Percentiles rank a stretch among this genome's conserved stretches.
Conservation (phyloP, 2,888 invertebrate genomes). For the Lymantria monacha region DNA sequence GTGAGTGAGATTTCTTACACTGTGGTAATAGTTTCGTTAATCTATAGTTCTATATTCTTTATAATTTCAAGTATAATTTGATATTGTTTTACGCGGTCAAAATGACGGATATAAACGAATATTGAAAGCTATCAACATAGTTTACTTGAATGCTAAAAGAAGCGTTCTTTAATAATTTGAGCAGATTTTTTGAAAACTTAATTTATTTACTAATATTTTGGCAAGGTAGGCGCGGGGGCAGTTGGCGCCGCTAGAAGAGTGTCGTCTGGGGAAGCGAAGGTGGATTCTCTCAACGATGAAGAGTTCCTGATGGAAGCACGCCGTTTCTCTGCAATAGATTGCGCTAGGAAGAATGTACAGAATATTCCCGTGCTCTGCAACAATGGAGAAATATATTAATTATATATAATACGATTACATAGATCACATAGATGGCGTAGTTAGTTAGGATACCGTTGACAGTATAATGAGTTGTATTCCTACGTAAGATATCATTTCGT, state of each 20-base stretch:
- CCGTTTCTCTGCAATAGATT: constrained; percentile 71
- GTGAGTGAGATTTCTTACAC: too few species aligned
- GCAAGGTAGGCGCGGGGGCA: constrained; percentile 66
- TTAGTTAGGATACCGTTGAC: too few species aligned
- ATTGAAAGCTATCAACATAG: background rate
- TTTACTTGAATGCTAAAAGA: too few species aligned
- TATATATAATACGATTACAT: background rate
- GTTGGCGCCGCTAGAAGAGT: constrained; percentile 60
- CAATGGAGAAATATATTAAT: constrained; percentile 28
- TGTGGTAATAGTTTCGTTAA: too few species aligned
- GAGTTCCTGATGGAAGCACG: constrained; percentile 75
- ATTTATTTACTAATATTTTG: constrained; percentile 58
- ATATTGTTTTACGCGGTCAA: too few species aligned
- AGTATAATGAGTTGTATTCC: too few species aligned
- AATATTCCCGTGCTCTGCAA: constrained; percentile 76
- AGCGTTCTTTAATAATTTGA: too few species aligned
- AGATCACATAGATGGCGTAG: too few species aligned
- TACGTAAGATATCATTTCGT: too few species aligned
- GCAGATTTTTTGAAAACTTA: background rate
- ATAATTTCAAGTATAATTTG: too few species aligned
- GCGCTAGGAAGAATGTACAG: constrained; percentile 79
- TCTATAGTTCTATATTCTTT: too few species aligned
- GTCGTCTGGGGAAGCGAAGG: constrained; percentile 67
- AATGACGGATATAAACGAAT: too few species aligned
- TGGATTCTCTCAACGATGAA: constrained; percentile 53